Conservation (phyloP, 1,140 invertebrate genomes). For the Agrypnia vestita region DNA sequence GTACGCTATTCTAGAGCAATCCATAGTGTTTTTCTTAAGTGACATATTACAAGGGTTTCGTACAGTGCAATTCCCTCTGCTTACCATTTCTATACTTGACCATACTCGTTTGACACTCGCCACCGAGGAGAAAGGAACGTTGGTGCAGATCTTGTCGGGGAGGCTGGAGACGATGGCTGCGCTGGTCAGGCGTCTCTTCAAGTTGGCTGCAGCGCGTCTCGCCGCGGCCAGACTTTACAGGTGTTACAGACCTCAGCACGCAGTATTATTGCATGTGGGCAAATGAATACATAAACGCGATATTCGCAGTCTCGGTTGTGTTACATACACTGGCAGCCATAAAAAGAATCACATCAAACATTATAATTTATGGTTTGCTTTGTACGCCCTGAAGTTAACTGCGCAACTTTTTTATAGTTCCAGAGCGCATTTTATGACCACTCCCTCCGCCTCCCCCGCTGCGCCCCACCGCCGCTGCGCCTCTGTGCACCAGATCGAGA, state of each 20-base stretch:
- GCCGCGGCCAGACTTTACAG: too few species aligned
- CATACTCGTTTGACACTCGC: too few species aligned
- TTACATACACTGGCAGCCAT: constrained; percentile 52
- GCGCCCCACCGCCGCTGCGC: not conserved
- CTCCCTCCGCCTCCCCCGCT: constrained; percentile 33
- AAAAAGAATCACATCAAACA: constrained; percentile 63
- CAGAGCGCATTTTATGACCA: constrained; percentile 59
- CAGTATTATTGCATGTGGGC: not conserved
- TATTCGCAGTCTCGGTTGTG: constrained; percentile 10
- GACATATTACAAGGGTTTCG: too few species aligned
- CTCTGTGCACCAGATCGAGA: constrained; percentile 26
- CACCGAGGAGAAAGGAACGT: too few species aligned
- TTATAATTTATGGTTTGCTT: constrained; percentile 63
- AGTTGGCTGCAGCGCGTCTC: too few species aligned
- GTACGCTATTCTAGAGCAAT: too few species aligned
- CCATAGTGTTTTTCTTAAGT: too few species aligned
- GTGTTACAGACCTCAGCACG: not conserved
- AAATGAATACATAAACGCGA: constrained; percentile 41
- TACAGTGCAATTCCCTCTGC: too few species aligned
- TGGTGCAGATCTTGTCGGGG: too few species aligned
- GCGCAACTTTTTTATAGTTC: constrained; percentile 61
- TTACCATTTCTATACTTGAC: too few species aligned
- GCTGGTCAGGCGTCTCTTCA: too few species aligned
- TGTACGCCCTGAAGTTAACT: constrained; percentile 62
- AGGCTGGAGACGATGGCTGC: too few species aligned